phyloP scores from a whole-genome alignment of 2,888 invertebrate species.

The Thereva unica region DNA sequence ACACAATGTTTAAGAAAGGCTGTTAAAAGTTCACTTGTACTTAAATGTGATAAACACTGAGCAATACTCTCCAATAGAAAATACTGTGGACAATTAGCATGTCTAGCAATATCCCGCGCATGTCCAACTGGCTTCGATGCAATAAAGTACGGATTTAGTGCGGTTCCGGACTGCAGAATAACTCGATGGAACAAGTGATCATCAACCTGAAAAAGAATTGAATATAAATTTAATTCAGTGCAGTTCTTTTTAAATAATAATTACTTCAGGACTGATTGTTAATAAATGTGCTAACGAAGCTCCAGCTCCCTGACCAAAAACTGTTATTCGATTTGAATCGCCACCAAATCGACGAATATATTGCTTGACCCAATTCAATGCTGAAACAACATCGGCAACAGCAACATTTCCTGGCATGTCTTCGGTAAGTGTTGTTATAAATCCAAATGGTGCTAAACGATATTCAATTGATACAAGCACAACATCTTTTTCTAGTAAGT shows the following conservation, averaged over 20 bases:
- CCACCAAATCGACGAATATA: slow-evolving; percentile 61
- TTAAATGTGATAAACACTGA: slow-evolving; percentile 45
- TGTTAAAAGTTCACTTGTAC: slow-evolving; percentile 44
- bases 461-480: slow-evolving; percentile 60
- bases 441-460: slow-evolving; percentile 61
- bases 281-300: slow-evolving; percentile 60
- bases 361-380: slow-evolving; percentile 61
- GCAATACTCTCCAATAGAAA: slow-evolving; percentile 44
- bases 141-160: slow-evolving; percentile 60
- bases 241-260: not conserved
- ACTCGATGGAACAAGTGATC: slow-evolving; percentile 57
- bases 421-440: slow-evolving; percentile 60
- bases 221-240: not conserved
- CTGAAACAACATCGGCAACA: slow-evolving; percentile 60
- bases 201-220: slow-evolving; percentile 29
- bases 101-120: slow-evolving; percentile 54
- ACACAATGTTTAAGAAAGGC: slow-evolving; percentile 25
- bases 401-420: slow-evolving; percentile 63
- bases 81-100: slow-evolving; percentile 52
- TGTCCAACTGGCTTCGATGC: slow-evolving; percentile 56
- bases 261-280: slow-evolving; percentile 56
- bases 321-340: slow-evolving; percentile 58
- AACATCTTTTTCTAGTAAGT: slow-evolving; percentile 59
- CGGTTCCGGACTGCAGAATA: slow-evolving; percentile 63
- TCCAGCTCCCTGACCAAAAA: slow-evolving; percentile 63